These are phyloP conservation scores for Leiothrix lutea DNA, from an alignment of 2,113 vertebrate species.

Conservation along the genomic window DNA sequence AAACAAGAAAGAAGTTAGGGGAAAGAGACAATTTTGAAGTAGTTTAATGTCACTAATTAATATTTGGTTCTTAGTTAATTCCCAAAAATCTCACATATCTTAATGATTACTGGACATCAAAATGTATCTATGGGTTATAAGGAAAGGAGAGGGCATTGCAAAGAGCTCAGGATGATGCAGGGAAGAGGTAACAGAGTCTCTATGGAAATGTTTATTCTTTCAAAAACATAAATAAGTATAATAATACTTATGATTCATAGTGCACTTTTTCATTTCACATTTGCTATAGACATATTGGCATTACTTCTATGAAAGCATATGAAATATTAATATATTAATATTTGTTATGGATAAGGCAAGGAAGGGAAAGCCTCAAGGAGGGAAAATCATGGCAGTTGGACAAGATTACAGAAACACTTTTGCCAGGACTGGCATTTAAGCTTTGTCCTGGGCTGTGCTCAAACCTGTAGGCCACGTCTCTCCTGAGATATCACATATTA, in stretches of 20 bases:
- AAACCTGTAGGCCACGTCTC: neutral
- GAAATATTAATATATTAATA: neutral
- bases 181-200: neutral
- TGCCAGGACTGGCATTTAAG: neutral
- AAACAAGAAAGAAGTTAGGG: neutral
- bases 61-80: neutral
- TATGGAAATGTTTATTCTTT: neutral
- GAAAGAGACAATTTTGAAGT: neutral
- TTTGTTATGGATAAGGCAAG: neutral
- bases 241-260: neutral
- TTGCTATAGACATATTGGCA: neutral
- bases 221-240: neutral
- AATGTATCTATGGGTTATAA: neutral
- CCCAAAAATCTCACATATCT: accelerated
- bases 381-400: neutral
- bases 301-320: neutral
- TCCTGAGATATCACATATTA: neutral
- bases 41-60: neutral
- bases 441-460: neutral
- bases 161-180: neutral
- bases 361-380: neutral
- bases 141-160: neutral
- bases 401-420: neutral
- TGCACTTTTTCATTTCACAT: neutral
- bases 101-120: neutral